A percentile compares a stretch with the other conserved stretches of the same genome.
Evolutionary conservation across 1,140 invertebrate genomes (phyloP).

Genomic region (Neoseiulus cucumeris): DNA sequence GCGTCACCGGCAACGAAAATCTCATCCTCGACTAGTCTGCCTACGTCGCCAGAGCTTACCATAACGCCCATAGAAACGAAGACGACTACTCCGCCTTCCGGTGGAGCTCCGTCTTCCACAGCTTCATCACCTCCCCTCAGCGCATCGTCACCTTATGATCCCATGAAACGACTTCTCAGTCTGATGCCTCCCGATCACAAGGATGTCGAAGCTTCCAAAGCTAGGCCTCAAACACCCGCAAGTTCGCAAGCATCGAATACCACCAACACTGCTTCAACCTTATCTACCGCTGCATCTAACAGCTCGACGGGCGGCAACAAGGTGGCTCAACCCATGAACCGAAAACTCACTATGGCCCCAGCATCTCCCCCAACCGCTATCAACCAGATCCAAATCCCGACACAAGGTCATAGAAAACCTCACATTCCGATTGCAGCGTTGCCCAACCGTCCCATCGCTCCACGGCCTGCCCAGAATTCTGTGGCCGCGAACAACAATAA

Average conservation of each 20-base stretch:
- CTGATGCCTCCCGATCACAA: constrained; percentile 11
- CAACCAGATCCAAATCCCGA: neutral
- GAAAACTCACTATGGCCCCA: neutral
- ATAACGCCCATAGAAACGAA: constrained; percentile 3
- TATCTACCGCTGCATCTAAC: neutral
- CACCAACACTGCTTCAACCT: neutral
- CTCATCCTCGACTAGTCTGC: neutral
- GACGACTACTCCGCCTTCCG: neutral
- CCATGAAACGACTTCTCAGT: neutral
- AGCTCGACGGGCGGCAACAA: neutral
- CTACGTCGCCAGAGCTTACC: neutral
- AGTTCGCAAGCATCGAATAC: neutral
- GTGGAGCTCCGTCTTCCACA: neutral
- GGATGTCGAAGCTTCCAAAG: neutral
- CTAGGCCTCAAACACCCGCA: neutral
- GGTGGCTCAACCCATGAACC: neutral
- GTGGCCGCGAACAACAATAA: neutral
- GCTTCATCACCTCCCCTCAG: neutral
- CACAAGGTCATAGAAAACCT: neutral
- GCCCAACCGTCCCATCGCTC: neutral
- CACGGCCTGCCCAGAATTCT: neutral
- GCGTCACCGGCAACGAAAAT: neutral
- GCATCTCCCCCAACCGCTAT: neutral
- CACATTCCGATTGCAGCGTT: constrained; percentile 7
- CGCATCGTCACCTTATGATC: constrained; percentile 5